Conservation (phyloP, 2,888 invertebrate genomes). For the Chrysolina oricalcia region DNA sequence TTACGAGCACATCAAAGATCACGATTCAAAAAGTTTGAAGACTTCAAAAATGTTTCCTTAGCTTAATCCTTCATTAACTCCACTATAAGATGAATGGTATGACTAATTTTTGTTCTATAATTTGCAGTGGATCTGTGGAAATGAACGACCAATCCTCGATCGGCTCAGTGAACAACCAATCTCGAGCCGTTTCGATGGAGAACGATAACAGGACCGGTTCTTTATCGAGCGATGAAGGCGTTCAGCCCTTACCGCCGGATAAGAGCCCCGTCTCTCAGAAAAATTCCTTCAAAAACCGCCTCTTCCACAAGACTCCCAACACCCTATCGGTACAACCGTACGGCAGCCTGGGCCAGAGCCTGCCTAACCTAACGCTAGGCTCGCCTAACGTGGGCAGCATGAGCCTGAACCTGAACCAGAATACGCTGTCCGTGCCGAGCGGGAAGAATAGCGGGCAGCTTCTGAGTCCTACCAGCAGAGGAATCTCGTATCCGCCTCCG, state of each 20-base stretch:
- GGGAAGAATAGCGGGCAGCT: slow-evolving; percentile 69
- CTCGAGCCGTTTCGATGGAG: slow-evolving; percentile 77
- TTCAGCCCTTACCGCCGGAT: slow-evolving; percentile 70
- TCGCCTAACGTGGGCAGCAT: slow-evolving; percentile 69
- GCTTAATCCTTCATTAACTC: too few relatives aligned
- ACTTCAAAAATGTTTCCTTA: too few relatives aligned
- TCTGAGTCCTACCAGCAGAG: slow-evolving; percentile 78
- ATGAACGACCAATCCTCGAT: slow-evolving; percentile 77
- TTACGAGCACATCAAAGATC: too few relatives aligned
- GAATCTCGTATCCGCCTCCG: slow-evolving; percentile 88
- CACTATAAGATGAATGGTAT: too few relatives aligned
- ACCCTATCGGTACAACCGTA: slow-evolving; percentile 84
- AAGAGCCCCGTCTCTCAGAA: slow-evolving; percentile 71
- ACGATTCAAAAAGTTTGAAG: too few relatives aligned
- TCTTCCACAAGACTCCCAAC: slow-evolving; percentile 76
- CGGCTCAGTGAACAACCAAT: slow-evolving; percentile 71
- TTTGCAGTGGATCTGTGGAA: slow-evolving; percentile 78
- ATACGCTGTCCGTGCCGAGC: slow-evolving; percentile 75
- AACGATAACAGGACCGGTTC: slow-evolving; percentile 79
- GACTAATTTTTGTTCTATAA: neutral
- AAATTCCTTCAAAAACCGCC: slow-evolving; percentile 68
- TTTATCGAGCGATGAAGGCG: slow-evolving; percentile 78
- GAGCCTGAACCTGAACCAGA: slow-evolving; percentile 70
- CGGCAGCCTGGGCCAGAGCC: slow-evolving; percentile 83
- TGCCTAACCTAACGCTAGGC: slow-evolving; percentile 81